A percentile compares a stretch with the other conserved stretches of the same genome.
Evolutionary conservation across 1,140 invertebrate species (phyloP).

Genomic region (Penaeus japonicus): DNA sequence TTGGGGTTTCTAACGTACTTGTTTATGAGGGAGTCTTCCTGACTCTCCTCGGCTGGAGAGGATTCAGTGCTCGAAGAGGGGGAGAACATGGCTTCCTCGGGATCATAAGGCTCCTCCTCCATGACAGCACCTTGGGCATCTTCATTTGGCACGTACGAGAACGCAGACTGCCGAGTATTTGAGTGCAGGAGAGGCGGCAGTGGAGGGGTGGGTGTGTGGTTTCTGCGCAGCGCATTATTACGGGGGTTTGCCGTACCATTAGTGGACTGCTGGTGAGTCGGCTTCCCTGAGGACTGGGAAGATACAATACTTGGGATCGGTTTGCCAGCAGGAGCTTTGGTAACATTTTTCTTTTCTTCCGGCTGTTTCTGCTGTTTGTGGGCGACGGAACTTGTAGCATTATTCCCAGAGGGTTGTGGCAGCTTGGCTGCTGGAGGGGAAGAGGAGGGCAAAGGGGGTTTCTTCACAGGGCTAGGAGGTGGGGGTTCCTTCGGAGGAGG

Average conservation of each 20-base stretch:
- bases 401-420: background rate
- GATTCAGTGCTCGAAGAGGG: conserved; percentile 10
- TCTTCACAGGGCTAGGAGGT: background rate
- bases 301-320: no score
- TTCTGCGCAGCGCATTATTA: no score
- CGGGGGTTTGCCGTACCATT: no score
- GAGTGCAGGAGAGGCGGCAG: no score
- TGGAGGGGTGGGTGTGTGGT: no score
- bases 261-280: no score
- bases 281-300: no score
- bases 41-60: background rate
- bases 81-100: conserved; percentile 39
- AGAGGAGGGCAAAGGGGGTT: background rate
- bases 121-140: background rate
- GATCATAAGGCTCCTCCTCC: conserved; percentile 38
- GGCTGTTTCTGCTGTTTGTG: no score
- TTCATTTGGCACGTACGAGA: background rate
- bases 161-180: no score
- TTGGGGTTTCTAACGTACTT: conserved; percentile 28
- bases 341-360: no score
- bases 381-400: background rate
- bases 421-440: background rate
- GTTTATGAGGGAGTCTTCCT: conserved; percentile 32
- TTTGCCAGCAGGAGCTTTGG: no score
- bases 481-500: background rate